These are phyloP conservation scores for Phalacrocorax carbo DNA, from an alignment of 2,113 vertebrate genomes.

Conservation along the genomic window DNA sequence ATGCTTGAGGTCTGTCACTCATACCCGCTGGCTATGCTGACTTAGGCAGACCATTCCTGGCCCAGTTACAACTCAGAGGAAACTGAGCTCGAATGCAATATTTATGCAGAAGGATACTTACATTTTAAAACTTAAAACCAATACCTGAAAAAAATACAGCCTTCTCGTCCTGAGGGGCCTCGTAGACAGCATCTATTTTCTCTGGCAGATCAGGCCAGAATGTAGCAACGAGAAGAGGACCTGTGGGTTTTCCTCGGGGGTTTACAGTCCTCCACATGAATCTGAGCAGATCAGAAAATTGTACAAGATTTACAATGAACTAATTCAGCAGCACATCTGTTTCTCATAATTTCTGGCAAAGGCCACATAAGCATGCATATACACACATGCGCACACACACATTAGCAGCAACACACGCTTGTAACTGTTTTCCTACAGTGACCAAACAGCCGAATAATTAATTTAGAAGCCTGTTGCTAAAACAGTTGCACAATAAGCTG, in stretches of 20 bases:
- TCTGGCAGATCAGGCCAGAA: conserved; percentile 95
- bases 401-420: not conserved
- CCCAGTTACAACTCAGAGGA: not conserved
- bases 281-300: conserved; percentile 72
- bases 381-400: not conserved
- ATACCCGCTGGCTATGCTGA: not conserved
- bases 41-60: not conserved
- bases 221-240: conserved; percentile 90
- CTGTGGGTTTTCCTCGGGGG: conserved; percentile 83
- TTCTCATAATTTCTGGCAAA: conserved; percentile 72
- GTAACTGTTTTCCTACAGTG: not conserved
- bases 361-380: not conserved
- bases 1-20: not conserved
- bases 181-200: conserved; percentile 94
- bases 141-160: conserved; percentile 95
- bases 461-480: not conserved
- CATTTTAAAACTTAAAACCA: not conserved
- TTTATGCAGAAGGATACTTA: not conserved
- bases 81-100: not conserved
- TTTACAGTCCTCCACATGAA: conserved; percentile 93
- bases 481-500: not conserved
- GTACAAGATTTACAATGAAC: conserved; percentile 74
- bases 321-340: conserved; percentile 83
- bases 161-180: conserved; percentile 92
- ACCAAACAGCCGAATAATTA: not conserved